Percentiles rank a stretch among this genome's conserved stretches.
Conservation (phyloP, 2,888 invertebrate species). For the Latrodectus hesperus region DNA sequence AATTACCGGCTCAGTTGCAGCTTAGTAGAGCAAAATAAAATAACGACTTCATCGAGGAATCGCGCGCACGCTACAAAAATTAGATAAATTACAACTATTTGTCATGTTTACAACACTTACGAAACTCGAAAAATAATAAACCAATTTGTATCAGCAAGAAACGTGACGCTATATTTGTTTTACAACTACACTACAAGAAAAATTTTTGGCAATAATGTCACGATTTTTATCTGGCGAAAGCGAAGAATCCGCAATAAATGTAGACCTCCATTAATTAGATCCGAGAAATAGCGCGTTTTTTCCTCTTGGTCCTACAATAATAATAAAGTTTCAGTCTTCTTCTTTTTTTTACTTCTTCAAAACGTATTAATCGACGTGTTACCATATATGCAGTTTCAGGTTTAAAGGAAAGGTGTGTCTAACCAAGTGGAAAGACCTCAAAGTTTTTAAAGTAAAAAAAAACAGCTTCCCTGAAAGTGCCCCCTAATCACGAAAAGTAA, state of each 20-base stretch:
- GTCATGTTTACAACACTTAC: conserved; percentile 8
- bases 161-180: conserved; percentile 45
- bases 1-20: too few relatives aligned
- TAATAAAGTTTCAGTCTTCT: background rate
- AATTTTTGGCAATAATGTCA: conserved; percentile 13
- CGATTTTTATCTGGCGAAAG: conserved; percentile 26
- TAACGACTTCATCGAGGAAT: too few relatives aligned
- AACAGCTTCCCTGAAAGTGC: conserved; percentile 20
- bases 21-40: too few relatives aligned
- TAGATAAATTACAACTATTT: conserved; percentile 9
- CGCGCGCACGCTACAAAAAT: too few relatives aligned
- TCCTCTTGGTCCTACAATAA: background rate
- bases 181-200: conserved; percentile 32
- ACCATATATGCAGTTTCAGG: background rate
- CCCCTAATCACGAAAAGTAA: conserved; percentile 49
- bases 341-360: conserved; percentile 7
- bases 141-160: conserved; percentile 27
- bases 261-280: conserved; percentile 11
- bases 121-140: conserved; percentile 4
- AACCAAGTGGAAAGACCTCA: background rate
- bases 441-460: background rate
- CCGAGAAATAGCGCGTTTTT: background rate
- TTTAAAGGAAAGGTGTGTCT: conserved; percentile 25
- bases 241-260: conserved; percentile 17
- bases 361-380: background rate